Evolutionary conservation across 2,797 vertebrate genomes (phyloP), one percentile per base, ranked within the genome.

Genomic region (Champsocephalus gunnari): DNA sequence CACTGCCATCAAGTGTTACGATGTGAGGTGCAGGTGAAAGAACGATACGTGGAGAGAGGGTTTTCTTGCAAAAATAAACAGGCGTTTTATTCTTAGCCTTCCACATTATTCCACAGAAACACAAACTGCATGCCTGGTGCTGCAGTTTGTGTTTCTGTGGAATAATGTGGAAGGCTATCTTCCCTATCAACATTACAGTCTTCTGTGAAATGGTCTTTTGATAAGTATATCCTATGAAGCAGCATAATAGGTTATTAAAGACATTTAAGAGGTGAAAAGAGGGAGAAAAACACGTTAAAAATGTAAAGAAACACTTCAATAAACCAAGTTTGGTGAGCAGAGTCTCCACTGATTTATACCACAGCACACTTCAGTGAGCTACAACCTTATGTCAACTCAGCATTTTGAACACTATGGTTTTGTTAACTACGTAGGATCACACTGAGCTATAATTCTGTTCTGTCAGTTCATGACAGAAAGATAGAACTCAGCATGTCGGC

Each of bases 351-450:
- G 76, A 75, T 66, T 63, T 50, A 64, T 66, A 64, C 66, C 47
- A 55, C 38, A 21, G 55, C 16, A 38, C 58, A 28, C 14, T 61
- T 77, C 44, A 73, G 21, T 76, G 67, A 75, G 64, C 63, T 61
- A 41, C 57, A 66, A 44, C 47, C 24, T 63, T 67, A 53, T 77
- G 79, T 62, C 66, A 66, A 58, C 74, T 82, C 82, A 84, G 77
- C 76, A 71, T 60, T 57, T 61, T 55, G 58, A 38, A 69, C 24
- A 59, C 51, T 11, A 17, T 47, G 53, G 72, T 77, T 79, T 60
- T 70, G 51, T 65, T 41, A 77, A 73, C 47, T 58, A 63, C 12
- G 64, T 56, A 41, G 48, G 53, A 70, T 81, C 66, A 77, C 62
- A 70, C 47, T 32, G 55, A 59, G 45, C 53, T 43, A 54, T 59